Evolutionary conservation across 2,113 vertebrate species (phyloP), one percentile per base, ranked within the genome.

Genomic region (Scortum barcoo): DNA sequence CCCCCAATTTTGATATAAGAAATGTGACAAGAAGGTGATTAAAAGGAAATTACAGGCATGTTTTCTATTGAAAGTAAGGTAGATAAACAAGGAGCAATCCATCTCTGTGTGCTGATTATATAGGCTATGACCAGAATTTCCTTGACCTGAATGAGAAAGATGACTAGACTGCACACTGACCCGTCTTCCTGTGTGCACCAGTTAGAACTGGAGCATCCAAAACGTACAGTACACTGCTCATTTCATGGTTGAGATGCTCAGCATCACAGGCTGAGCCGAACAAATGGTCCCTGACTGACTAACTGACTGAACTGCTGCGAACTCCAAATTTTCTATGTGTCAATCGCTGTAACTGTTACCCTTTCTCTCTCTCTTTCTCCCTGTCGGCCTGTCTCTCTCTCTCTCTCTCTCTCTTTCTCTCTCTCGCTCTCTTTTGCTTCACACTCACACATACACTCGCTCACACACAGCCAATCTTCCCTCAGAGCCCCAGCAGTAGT

Each of bases 401-500:
- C 78, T 74, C 40, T 77, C 48, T 24, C 68, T 80, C 33, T 67
- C 0, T 16, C 72, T 78, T 33, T 54, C 80, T 80, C 68, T 77
- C 14, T 40, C 78, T 74, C 40, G 77, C 50, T 24, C 72, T 80
- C 33, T 76, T n/a, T n/a, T n/a, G n/a, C n/a, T 24, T 63, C 36
- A 2, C 78, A 73, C 73, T 62, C 66, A 40, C 69, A 76, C 80
- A 46, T 36, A 48, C 42, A 24, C 30, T 61, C 88, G 44, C 73
- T 86, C 74, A 90, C 77, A 95, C 88, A 81, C 92, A 99, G 98
- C 98, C 98, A 76, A 96, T 99, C 94, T 97, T 98, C 93, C 97
- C 98, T 89, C 97, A 97, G 93, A 99, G 98, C 91, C 98, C 98
- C 91, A 97, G 96, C 93, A 99, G 98, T 94, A 98, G 97, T 12